A percentile compares a stretch with the other conserved stretches of the same genome.
Evolutionary conservation across 2,888 invertebrate genomes (phyloP).

Genomic region (Brachynemurus nebulosus): DNA sequence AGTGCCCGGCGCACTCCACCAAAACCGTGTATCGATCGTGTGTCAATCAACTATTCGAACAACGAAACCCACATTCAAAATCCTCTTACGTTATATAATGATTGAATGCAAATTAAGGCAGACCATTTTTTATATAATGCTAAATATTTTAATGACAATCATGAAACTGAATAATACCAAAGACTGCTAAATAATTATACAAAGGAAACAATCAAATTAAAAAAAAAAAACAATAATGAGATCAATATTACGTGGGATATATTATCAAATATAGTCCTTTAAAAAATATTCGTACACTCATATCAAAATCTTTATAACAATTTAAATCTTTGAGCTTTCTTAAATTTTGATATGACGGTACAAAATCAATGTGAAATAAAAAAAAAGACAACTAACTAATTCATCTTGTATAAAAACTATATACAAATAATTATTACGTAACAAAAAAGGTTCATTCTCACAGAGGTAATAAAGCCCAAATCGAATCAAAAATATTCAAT

Average conservation of each 20-base stretch:
- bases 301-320: slow-evolving; percentile 3
- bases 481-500: background rate
- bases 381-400: too few species aligned
- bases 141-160: too few species aligned
- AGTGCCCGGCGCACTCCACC: too few species aligned
- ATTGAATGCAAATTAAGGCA: background rate
- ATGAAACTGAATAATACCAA: background rate
- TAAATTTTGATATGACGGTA: slow-evolving; percentile 2
- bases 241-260: slow-evolving; percentile 3
- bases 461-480: slow-evolving; percentile 1
- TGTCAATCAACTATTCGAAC: too few species aligned
- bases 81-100: too few species aligned
- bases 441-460: background rate
- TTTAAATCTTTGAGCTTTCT: slow-evolving; percentile 5
- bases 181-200: background rate
- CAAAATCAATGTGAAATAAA: background rate
- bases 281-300: slow-evolving; percentile 3
- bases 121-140: too few species aligned
- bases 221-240: slow-evolving; percentile 3
- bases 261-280: background rate
- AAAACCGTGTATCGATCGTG: too few species aligned
- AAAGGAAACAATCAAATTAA: background rate
- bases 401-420: background rate
- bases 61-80: too few species aligned
- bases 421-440: background rate